Base-by-base conservation (phyloP, 2,888 invertebrate genomes). In the Neuroscelio doddi region DNA sequence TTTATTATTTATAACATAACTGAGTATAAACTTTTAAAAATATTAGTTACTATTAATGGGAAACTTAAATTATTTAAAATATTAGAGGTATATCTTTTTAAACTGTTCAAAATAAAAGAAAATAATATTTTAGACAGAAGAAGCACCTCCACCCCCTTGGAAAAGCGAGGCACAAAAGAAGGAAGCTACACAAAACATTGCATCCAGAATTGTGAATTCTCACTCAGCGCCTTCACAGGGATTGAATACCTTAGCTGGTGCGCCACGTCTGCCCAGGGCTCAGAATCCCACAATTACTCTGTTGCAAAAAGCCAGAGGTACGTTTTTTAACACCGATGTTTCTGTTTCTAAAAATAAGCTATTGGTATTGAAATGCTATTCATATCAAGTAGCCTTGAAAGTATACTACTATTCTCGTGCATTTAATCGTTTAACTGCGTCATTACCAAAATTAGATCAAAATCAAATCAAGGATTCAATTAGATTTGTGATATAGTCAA, bases 211-310 rank as follows among this genome's bases (percentile, higher is more conserved):
- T 65, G 83, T 84, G 56, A 83, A 83, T 73, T 84, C 83, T 50
- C 89, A 89, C 69, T 91, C 91, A 52, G 90, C 90, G 1, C 91
- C 91, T 0, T 87, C 88, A 32, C 88, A 90, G 44, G 91, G 90
- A 68, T 85, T 88, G 74, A 85, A 82, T 72, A 82, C 84, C 12
- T 85, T 86, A 62, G 82, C 85, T 53, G 72, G 73, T 34, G 74
- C 84, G 8, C 81, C 86, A 12, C 84, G 87, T 70, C 86, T 94
- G 72, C 95, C 95, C 1, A 88, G 89, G 74, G 93, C 92, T 1
- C 94, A 94, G 85, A 95, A 93, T 85, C 94, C 95, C 0, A 94
- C 94, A 3, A 93, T 95, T 73, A 95, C 94, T 0, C 86, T 95
- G 32, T 87, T 95, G 62, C 94, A 95, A 86, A 95, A 94, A 86